These are phyloP conservation scores for Gerris buenoi DNA, from an alignment of 1,140 invertebrate genomes.

Conservation along the genomic window DNA sequence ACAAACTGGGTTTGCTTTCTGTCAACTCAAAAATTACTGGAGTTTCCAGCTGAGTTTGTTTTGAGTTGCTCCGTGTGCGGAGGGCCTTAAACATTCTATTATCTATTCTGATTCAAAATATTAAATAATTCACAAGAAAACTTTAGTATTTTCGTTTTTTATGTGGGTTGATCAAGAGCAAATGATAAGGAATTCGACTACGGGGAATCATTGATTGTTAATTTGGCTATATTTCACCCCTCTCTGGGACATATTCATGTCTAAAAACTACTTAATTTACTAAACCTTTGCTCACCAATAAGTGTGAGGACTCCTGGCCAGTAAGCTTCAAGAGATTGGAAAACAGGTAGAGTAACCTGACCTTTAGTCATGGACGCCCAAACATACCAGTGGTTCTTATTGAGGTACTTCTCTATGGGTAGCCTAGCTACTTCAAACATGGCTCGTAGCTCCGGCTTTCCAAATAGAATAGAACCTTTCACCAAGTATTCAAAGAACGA, in stretches of 20 bases:
- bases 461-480: constrained; percentile 55
- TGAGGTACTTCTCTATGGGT: constrained; percentile 68
- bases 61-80: no score
- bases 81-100: no score
- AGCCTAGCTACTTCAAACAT: constrained; percentile 75
- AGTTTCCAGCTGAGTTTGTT: no score
- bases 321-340: constrained; percentile 94
- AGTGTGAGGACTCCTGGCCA: constrained; percentile 94
- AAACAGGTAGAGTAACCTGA: constrained; percentile 86
- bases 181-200: neutral
- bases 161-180: no score
- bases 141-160: no score
- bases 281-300: constrained; percentile 60
- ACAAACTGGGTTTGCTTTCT: no score
- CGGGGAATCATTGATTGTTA: no score
- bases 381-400: constrained; percentile 87
- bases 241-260: no score
- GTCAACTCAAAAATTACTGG: no score
- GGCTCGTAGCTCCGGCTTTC: constrained; percentile 72
- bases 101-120: no score
- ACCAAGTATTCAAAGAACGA: constrained; percentile 98
- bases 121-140: neutral
- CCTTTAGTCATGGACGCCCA: constrained; percentile 95
- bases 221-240: no score
- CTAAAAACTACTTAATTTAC: no score